These are phyloP conservation scores for Etheostoma nigrum DNA, from an alignment of 2,797 vertebrate genomes.

Conservation along the genomic window DNA sequence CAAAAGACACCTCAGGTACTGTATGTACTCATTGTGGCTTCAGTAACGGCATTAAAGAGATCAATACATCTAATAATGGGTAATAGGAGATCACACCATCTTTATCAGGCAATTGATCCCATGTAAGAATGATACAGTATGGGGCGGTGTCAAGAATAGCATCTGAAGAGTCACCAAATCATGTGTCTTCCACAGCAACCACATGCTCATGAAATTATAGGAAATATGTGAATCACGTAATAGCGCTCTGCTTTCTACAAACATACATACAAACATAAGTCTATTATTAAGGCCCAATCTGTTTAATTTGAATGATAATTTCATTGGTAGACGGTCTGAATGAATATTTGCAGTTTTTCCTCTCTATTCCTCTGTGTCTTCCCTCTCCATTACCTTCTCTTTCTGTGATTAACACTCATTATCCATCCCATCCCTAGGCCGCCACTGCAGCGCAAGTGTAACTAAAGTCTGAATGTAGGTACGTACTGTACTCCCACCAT, in stretches of 20 bases:
- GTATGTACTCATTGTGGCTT: conserved; percentile 56
- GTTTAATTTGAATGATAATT: conserved; percentile 12
- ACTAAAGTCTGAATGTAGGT: conserved; percentile 86
- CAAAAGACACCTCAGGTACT: conserved; percentile 38
- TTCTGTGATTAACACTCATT: conserved; percentile 84
- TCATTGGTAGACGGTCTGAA: conserved; percentile 58
- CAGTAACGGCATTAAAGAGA: conserved; percentile 54
- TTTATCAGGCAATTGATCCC: conserved; percentile 73
- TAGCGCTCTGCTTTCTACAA: conserved; percentile 4
- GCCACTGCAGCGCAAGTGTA: conserved; percentile 86
- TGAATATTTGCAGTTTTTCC: conserved; percentile 73
- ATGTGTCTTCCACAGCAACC: conserved; percentile 14
- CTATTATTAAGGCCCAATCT: not conserved
- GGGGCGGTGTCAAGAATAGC: conserved; percentile 44
- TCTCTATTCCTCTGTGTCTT: conserved; percentile 59
- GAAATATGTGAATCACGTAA: conserved; percentile 1
- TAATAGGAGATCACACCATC: conserved; percentile 72
- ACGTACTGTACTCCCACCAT: conserved; percentile 72
- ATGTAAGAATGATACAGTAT: conserved; percentile 66
- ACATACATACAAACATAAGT: not conserved
- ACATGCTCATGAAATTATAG: conserved; percentile 6
- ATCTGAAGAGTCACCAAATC: conserved; percentile 47
- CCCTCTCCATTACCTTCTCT: conserved; percentile 57
- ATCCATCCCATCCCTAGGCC: conserved; percentile 86
- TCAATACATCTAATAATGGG: conserved; percentile 79